Percentiles rank a stretch among this genome's conserved stretches.
These are phyloP conservation scores for Drosophila macrospina DNA, from an alignment of 2,888 invertebrate genomes.

Conservation along the genomic window DNA sequence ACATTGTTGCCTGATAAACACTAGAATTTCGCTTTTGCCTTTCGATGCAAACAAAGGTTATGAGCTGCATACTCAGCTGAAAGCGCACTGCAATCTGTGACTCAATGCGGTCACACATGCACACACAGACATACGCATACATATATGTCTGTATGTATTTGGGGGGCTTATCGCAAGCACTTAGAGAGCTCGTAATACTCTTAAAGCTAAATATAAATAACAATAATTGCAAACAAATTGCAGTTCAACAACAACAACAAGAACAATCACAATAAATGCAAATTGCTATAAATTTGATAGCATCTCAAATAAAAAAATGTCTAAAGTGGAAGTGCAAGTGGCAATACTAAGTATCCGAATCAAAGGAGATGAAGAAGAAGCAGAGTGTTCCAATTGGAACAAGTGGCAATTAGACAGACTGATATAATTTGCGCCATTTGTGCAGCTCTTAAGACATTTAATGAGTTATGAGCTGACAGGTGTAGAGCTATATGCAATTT, in stretches of 20 bases:
- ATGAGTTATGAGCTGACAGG: slow-evolving; percentile 19
- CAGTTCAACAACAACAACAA: slow-evolving; percentile 25
- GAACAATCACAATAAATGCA: slow-evolving; percentile 21
- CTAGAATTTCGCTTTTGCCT: slow-evolving; percentile 14
- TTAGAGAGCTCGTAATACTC: slow-evolving; percentile 29
- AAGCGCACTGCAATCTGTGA: slow-evolving; percentile 30
- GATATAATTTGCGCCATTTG: slow-evolving; percentile 4
- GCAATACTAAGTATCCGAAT: slow-evolving; percentile 6
- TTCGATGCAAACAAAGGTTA: slow-evolving; percentile 7
- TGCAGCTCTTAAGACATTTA: slow-evolving; percentile 19
- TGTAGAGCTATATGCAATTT: slow-evolving; percentile 27
- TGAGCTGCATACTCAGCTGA: slow-evolving; percentile 29
- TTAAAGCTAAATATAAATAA: slow-evolving; percentile 46
- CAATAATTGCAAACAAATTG: slow-evolving; percentile 69
- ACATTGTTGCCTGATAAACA: slow-evolving; percentile 22
- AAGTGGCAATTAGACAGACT: slow-evolving; percentile 25
- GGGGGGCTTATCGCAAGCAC: slow-evolving; percentile 31
- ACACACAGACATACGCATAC: slow-evolving; percentile 6
- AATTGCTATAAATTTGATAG: slow-evolving; percentile 21
- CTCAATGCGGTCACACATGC: slow-evolving; percentile 38
- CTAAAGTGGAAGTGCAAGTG: slow-evolving; percentile 4
- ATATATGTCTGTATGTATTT: background rate
- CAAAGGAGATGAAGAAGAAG: slow-evolving; percentile 12
- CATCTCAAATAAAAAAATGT: slow-evolving; percentile 5
- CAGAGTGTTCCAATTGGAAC: slow-evolving; percentile 16